Evolutionary conservation across 2,113 vertebrate genomes (phyloP), one percentile per base, ranked within the genome.

Genomic region (Oncorhynchus mykiss): DNA sequence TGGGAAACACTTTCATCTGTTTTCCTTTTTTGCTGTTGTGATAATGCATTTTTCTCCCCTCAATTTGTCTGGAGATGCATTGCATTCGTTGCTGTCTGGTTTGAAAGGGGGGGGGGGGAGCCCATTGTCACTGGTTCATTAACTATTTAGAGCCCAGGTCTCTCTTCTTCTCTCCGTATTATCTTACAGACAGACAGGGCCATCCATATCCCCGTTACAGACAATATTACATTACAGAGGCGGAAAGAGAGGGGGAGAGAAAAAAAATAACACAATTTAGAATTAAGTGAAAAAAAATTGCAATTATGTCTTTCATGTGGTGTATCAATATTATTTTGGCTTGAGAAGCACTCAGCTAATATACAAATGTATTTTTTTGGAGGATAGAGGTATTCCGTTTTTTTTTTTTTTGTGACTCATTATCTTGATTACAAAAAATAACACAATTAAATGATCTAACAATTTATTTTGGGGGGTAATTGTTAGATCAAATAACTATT

Each of bases 141-240:
- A 90, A 92, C 80, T 90, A 91, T 92, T 91, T 87, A 91, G 81
- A 86, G 64, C 74, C 74, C 71, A 71, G 82, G 87, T 86, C 72
- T 62, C 78, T 89, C 81, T 78, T 89, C 81, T 78, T 86, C 80
- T 85, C 78, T 49, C 4, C 77, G 87, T 91, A 68, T 91, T 86
- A 82, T 82, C 84, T 92, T 90, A 85, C 90, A 87, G 83, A 80
- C 85, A 79, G 80, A 64, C 60, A 13, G n/a, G 8, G 81, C 82
- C 75, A 71, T 75, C 76, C 78, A 78, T 86, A 83, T 90, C 84
- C 80, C 74, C 87, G 73, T 91, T 84, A 88, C 85, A 78, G 82
- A 71, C 68, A 16, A 79, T 82, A 71, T 92, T 84, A 72, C 72
- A 75, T 91, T 91, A 89, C 87, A 57, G 72, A 84, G 78, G 74